Evolutionary conservation across 2,113 vertebrate genomes (phyloP).

Genomic region (Zosterops pallidus): DNA sequence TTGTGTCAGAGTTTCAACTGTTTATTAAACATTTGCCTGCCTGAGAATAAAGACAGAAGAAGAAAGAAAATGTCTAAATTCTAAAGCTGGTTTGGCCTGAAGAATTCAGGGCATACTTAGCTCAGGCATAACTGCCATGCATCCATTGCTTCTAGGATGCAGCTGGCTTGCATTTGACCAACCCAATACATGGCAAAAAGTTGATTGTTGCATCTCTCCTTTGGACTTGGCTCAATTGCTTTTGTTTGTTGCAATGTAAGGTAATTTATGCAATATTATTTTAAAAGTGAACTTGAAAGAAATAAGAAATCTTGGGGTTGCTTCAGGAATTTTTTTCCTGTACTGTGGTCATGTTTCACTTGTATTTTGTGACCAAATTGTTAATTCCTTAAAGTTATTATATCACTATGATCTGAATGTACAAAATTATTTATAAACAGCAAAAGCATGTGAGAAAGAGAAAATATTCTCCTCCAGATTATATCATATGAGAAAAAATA

Average conservation of each 20-base stretch:
- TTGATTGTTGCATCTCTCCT: not conserved
- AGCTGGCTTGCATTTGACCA: not conserved
- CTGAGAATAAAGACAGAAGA: not conserved
- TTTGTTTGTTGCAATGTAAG: not conserved
- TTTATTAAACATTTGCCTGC: not conserved
- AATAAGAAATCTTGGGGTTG: not conserved
- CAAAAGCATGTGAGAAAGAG: not conserved
- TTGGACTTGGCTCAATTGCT: not conserved
- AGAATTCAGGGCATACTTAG: not conserved
- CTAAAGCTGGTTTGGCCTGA: not conserved
- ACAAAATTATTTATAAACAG: not conserved
- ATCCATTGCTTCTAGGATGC: not conserved
- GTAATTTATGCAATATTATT: not conserved
- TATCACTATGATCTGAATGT: not conserved
- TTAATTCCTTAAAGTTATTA: not conserved
- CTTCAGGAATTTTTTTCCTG: not conserved
- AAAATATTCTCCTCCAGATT: not conserved
- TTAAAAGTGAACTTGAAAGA: not conserved
- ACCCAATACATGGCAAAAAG: not conserved
- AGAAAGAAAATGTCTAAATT: not conserved
- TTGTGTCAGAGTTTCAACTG: not conserved
- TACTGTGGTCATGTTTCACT: not conserved
- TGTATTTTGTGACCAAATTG: not conserved
- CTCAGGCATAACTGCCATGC: not conserved
- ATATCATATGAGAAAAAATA: not conserved